A percentile compares a stretch with the other conserved stretches of the same genome.
These are phyloP conservation scores for Sinosuthora webbiana DNA, from an alignment of 2,113 vertebrate genomes.

Conservation along the genomic window DNA sequence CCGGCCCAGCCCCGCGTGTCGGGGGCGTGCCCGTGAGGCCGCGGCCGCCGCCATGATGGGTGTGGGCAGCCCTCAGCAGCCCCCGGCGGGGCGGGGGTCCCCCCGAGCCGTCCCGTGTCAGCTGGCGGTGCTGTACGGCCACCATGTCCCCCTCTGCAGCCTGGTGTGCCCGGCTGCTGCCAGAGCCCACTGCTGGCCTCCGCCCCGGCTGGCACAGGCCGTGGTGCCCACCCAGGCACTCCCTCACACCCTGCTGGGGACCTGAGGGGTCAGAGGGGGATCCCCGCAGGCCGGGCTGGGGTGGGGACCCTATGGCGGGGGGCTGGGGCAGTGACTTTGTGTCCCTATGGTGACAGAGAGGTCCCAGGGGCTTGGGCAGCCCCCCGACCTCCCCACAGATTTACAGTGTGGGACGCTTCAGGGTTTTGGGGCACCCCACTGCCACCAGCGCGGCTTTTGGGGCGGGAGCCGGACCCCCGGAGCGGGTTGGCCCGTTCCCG, in stretches of 20 bases:
- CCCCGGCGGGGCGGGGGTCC: accelerated
- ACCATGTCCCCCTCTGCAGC: accelerated
- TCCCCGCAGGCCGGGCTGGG: neutral
- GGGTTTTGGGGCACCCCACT: neutral
- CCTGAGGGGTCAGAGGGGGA: neutral
- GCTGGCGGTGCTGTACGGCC: neutral
- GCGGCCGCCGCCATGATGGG: neutral
- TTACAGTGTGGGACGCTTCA: no score
- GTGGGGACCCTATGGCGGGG: accelerated
- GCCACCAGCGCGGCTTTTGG: no score
- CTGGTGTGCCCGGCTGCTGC: neutral
- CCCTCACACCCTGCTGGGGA: neutral
- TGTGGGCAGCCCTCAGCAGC: neutral
- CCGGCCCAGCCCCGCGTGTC: accelerated
- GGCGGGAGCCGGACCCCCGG: neutral
- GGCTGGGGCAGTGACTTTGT: neutral
- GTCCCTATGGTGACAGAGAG: neutral
- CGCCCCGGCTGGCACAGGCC: neutral
- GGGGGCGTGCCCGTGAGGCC: neutral
- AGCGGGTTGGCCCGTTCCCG: neutral
- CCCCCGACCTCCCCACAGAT: no score
- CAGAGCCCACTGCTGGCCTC: no score
- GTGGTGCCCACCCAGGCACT: neutral
- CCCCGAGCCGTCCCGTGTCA: accelerated
- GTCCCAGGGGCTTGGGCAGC: neutral